Evolutionary conservation across 2,888 invertebrate species (phyloP), one percentile per base, ranked within the genome.

Genomic region (Pristionchus maxplancki): DNA sequence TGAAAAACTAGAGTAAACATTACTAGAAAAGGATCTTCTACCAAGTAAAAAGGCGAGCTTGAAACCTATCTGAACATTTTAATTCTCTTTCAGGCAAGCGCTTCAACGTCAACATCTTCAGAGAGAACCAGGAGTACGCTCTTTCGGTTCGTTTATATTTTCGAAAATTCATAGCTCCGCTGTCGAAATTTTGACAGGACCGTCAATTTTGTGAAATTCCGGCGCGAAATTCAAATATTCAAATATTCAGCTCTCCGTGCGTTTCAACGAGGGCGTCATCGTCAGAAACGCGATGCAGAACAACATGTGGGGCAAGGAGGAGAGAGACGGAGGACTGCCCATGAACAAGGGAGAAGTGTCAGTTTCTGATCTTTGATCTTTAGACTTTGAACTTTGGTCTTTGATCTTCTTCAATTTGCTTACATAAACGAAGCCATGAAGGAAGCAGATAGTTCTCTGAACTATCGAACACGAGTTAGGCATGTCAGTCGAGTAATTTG

Each of bases 261-360:
- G 94, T 74, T 94, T 91, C 92, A 93, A 93, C 74, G 94, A 94
- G 89, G 93, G 93, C 78, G 94, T 91, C 64, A 90, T 94, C 82
- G 94, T 95, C 50, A 92, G 94, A 71, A 94, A 94, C 88, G 91
- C 94, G 15, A 93, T 93, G 93, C 89, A 86, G 17, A 91, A 92
- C 90, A 93, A 92, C 67, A 90, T 91, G 24, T 94, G 94, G 94
- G 94, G 94, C 34, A 90, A 91, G 86, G 94, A 95, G 89, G 94
- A 94, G 90, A 89, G 94, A 40, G 94, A 94, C 74, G 94, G 94
- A 89, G 91, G 89, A 40, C 91, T 94, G 89, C 92, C 92, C 53
- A 89, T 94, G 82, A 88, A 89, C 71, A 93, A 94, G 91, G 91
- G 92, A 88, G 91, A 94, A 90, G 91, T 94, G 92, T 93, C 83